phyloP scores from a whole-genome alignment of 2,888 invertebrate species.

The Teleogryllus oceanicus region DNA sequence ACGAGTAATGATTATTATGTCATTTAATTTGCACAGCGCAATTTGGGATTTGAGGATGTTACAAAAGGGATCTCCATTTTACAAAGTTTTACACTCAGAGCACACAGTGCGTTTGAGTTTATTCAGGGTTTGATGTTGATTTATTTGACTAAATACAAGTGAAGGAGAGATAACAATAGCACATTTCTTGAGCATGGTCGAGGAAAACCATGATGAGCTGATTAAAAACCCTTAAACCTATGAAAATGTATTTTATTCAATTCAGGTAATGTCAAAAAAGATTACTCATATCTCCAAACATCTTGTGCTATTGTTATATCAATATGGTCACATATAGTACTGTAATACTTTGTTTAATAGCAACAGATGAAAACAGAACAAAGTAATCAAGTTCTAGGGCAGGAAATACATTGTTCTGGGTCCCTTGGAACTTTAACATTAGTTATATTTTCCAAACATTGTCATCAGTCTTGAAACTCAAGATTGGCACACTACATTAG shows the following conservation, averaged over 20 bases:
- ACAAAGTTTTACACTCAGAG: constrained; percentile 1
- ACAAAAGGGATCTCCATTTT: constrained; percentile 6
- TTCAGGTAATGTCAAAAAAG: no score
- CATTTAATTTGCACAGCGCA: constrained; percentile 8
- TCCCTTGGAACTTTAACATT: background rate
- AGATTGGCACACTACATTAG: background rate
- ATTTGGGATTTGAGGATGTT: constrained; percentile 9
- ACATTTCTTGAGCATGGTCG: no score
- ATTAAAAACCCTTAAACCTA: no score
- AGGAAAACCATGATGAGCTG: no score
- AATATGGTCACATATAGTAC: no score
- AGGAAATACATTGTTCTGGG: background rate
- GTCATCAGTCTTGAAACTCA: background rate
- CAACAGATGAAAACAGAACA: background rate
- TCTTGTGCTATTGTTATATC: no score
- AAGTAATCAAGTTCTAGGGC: background rate
- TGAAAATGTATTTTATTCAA: no score
- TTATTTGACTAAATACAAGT: background rate
- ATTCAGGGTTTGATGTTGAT: background rate
- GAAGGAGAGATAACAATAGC: no score
- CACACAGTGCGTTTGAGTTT: background rate
- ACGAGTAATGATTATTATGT: constrained; percentile 18
- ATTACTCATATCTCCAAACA: no score
- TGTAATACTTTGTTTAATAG: no score
- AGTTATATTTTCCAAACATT: background rate